These are phyloP conservation scores for Vanessa atalanta DNA, from an alignment of 1,140 invertebrate species.

Conservation along the genomic window DNA sequence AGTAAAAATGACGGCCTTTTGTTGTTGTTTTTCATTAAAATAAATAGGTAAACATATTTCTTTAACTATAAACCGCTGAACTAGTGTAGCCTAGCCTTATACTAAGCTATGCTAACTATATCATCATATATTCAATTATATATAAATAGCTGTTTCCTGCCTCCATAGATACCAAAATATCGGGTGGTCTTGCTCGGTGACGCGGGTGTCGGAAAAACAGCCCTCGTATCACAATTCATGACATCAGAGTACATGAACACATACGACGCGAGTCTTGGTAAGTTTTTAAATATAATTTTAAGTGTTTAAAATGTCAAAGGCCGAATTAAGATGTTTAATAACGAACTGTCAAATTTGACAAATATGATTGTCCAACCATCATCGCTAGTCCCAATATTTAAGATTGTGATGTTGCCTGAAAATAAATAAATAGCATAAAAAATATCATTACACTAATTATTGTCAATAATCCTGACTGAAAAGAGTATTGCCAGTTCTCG, in stretches of 20 bases:
- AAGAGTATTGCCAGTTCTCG: no score
- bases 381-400: no score
- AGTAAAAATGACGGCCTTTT: no score
- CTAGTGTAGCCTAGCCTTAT: background rate
- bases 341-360: background rate
- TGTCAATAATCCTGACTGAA: no score
- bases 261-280: constrained; percentile 93
- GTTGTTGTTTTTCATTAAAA: no score
- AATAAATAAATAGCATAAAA: no score
- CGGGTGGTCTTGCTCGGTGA: constrained; percentile 92
- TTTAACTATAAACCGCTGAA: no score
- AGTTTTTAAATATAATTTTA: constrained; percentile 52
- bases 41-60: no score
- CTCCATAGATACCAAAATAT: constrained; percentile 83
- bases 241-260: constrained; percentile 97
- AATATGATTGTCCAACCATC: background rate
- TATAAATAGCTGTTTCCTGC: background rate
- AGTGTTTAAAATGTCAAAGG: background rate
- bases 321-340: background rate
- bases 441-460: no score
- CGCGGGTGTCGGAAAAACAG: constrained; percentile 93
- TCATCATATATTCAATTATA: background rate
- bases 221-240: constrained; percentile 94
- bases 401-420: no score
- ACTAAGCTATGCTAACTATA: background rate